Evolutionary conservation across 2,113 vertebrate genomes (phyloP).

Genomic region (Pterocles gutturalis): DNA sequence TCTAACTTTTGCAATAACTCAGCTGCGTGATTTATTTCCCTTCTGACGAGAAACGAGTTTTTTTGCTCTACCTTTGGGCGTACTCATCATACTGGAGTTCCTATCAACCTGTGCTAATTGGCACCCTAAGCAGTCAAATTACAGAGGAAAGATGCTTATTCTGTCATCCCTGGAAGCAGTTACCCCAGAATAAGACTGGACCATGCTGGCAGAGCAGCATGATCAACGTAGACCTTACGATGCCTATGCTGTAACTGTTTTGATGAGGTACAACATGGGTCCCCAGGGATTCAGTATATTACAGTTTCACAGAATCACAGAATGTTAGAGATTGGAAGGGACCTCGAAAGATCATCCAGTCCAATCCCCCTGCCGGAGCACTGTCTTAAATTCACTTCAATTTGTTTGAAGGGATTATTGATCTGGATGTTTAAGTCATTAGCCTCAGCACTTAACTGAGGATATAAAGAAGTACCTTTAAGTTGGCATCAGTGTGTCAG

Average conservation of each 20-base stretch:
- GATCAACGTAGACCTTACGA: background rate
- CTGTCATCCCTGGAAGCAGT: background rate
- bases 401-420: slow-evolving; percentile 17
- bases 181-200: background rate
- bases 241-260: background rate
- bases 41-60: background rate
- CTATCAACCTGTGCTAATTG: slow-evolving; percentile 18
- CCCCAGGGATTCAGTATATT: background rate
- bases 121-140: background rate
- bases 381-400: background rate
- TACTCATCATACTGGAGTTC: background rate
- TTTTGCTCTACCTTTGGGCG: background rate
- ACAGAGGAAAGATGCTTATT: background rate
- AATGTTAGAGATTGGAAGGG: too few species aligned
- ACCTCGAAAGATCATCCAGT: too few species aligned
- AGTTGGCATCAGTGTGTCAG: background rate
- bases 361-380: too few species aligned
- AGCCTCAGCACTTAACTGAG: background rate
- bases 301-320: too few species aligned
- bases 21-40: background rate
- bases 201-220: background rate
- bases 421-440: slow-evolving; percentile 18
- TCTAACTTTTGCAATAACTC: background rate
- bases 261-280: background rate
- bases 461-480: background rate